Evolutionary conservation across 1,140 invertebrate species (phyloP), one percentile per base, ranked within the genome.

Genomic region (Samia ricini): DNA sequence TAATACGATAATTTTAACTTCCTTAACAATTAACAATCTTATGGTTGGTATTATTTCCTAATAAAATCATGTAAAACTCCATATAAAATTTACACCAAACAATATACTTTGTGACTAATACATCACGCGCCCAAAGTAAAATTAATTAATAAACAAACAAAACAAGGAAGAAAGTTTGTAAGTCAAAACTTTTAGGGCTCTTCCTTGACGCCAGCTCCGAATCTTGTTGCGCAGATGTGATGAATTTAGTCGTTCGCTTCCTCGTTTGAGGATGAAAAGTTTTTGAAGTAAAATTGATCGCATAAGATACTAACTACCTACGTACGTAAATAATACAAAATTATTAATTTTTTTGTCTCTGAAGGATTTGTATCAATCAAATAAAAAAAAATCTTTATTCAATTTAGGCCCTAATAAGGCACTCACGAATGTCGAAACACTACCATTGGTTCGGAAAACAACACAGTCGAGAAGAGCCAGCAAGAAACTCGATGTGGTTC

Each of bases 81-180:
- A 15, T 12, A 15, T 15, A 42, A 4, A 42, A 15, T 15, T 42
- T 8, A 42, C n/a, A 15, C n/a, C 8, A 42, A 42, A 42, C n/a
- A 42, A 4, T 29, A 29, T 29, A 42, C 10, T 15, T 42, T 15
- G 10, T 15, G 33, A 15, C 12, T 42, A 42, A 42, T 42, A 42
- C 33, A 42, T 48, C 21, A 23, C 23, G 56, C 23, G 56, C 22
- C 48, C 24, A 58, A 58, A 48, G 36, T 20, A 20, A 48, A 48
- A 58, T 58, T 58, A 58, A 49, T 58, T 36, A 58, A 23, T 58
- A 22, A 58, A 48, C 56, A 57, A 57, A 42, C 10, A 23, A 49
- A 58, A 58, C 21, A 24, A 58, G 33, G n/a, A n/a, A 58, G 20
- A 58, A 58, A 58, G 56, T 58, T 49, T 33, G 20, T 18, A 57